A percentile compares a stretch with the other conserved stretches of the same genome.
phyloP scores from a whole-genome alignment of 1,140 invertebrate genomes.

The Halictus rubicundus region DNA sequence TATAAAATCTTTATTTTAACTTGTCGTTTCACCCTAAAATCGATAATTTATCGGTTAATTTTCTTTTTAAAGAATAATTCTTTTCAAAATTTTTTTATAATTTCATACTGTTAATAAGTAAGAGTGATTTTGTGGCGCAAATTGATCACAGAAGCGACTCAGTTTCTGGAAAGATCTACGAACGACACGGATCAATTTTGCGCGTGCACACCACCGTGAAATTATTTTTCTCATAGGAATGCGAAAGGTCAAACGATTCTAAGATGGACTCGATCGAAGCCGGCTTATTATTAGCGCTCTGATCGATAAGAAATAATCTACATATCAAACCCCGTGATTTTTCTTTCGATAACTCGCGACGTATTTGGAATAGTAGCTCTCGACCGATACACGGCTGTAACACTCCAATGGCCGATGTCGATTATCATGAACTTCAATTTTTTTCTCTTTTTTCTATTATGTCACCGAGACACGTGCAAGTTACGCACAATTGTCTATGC shows the following conservation, averaged over 20 bases:
- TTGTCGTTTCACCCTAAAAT: too few species aligned
- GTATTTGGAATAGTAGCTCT: constrained; percentile 4
- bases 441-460: neutral
- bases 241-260: constrained; percentile 27
- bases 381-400: constrained; percentile 15
- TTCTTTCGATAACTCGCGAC: constrained; percentile 31
- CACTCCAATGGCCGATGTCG: neutral
- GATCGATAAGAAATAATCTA: constrained; percentile 43
- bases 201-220: neutral
- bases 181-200: neutral
- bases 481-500: too few species aligned
- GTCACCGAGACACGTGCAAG: constrained; percentile 7
- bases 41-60: too few species aligned
- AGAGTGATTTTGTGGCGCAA: neutral
- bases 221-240: neutral
- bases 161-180: neutral
- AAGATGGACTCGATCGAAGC: constrained; percentile 23
- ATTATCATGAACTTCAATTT: constrained; percentile 18
- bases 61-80: too few species aligned
- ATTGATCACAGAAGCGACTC: neutral
- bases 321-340: constrained; percentile 26
- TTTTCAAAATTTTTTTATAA: too few species aligned
- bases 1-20: too few species aligned
- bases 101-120: neutral
- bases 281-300: constrained; percentile 24